phyloP scores from a whole-genome alignment of 1,140 invertebrate genomes.

The Heliconius himera region DNA sequence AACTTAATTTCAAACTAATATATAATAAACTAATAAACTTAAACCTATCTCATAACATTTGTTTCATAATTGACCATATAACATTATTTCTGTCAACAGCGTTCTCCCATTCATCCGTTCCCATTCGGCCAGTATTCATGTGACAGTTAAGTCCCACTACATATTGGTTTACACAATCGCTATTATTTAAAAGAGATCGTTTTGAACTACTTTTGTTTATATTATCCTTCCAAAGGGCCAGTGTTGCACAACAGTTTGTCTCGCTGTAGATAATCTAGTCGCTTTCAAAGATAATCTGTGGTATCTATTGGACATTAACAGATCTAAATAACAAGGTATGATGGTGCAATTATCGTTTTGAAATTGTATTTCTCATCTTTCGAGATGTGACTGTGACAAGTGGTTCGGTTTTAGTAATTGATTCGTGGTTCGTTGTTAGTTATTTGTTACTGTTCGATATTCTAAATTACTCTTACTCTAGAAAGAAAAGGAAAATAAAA shows the following conservation, averaged over 20 bases:
- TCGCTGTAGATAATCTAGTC: conserved; percentile 27
- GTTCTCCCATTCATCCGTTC: background rate
- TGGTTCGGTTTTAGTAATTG: background rate
- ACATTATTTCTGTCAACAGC: background rate
- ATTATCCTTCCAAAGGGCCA: conserved; percentile 35
- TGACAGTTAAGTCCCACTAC: conserved; percentile 4
- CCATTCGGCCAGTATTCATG: background rate
- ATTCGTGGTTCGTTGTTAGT: background rate
- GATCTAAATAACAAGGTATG: conserved; percentile 35
- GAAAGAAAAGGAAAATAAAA: too few relatives aligned
- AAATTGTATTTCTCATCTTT: conserved; percentile 6
- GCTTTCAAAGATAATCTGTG: conserved; percentile 38
- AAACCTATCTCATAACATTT: background rate
- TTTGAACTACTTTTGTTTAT: conserved; percentile 37
- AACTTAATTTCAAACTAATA: background rate
- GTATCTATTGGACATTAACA: conserved; percentile 38
- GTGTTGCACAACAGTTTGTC: conserved; percentile 30
- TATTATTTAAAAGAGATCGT: conserved; percentile 32
- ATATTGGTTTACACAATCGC: conserved; percentile 12
- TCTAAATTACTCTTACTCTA: too few relatives aligned
- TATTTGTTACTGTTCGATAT: background rate
- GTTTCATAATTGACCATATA: background rate
- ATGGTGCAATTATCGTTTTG: conserved; percentile 26
- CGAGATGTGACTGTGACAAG: background rate
- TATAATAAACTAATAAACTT: background rate